These are phyloP conservation scores for Drosophila merina DNA, from an alignment of 2,888 invertebrate genomes.

Conservation along the genomic window DNA sequence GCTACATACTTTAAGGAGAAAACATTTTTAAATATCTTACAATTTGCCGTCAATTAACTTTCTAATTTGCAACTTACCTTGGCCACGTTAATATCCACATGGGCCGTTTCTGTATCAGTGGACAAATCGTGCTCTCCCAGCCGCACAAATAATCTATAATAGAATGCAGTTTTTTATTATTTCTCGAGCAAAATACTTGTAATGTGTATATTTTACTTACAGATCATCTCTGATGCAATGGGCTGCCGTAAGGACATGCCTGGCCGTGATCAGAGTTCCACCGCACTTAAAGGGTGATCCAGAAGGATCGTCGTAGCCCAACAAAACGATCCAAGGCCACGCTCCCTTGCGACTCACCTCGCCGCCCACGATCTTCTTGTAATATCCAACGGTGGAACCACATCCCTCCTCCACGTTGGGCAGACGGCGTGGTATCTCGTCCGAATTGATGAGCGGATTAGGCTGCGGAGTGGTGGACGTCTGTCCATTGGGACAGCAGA, in stretches of 20 bases:
- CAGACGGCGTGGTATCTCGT: constrained; percentile 73
- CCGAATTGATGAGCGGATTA: constrained; percentile 27
- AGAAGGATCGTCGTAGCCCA: constrained; percentile 87
- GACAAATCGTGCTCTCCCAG: constrained; percentile 91
- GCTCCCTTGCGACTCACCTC: constrained; percentile 87
- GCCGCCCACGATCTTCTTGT: constrained; percentile 90
- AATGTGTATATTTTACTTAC: constrained; percentile 64
- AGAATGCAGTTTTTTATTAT: not conserved
- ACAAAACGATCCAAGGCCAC: constrained; percentile 92
- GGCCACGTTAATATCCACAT: constrained; percentile 86
- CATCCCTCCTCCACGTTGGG: constrained; percentile 85
- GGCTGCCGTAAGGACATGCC: constrained; percentile 88
- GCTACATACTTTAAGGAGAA: constrained; percentile 51
- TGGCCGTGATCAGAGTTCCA: constrained; percentile 85
- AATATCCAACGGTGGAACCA: constrained; percentile 86
- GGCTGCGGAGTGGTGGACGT: constrained; percentile 24
- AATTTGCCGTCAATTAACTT: not conserved
- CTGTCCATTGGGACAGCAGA: constrained; percentile 78
- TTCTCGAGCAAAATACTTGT: too few relatives aligned
- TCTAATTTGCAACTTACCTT: constrained; percentile 70
- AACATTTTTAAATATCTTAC: too few relatives aligned
- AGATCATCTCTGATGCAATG: constrained; percentile 79
- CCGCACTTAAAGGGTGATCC: constrained; percentile 82
- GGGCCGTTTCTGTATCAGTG: constrained; percentile 86
- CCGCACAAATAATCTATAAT: constrained; percentile 85